These are phyloP conservation scores for Laterallus jamaicensis DNA, from an alignment of 2,113 vertebrate species.

Conservation along the genomic window DNA sequence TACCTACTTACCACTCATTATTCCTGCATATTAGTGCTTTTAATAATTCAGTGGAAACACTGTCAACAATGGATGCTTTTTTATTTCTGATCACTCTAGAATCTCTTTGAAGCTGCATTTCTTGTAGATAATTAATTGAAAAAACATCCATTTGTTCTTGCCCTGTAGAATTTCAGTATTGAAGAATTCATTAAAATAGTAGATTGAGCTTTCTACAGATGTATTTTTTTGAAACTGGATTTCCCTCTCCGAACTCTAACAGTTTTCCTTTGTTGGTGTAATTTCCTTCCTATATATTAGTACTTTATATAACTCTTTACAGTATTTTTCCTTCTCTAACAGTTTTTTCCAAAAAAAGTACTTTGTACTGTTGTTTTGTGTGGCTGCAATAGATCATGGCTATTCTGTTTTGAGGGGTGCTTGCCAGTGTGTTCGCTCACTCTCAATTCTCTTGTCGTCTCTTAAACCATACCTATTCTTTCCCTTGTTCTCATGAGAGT, in stretches of 20 bases:
- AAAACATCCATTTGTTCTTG: background rate
- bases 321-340: background rate
- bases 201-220: background rate
- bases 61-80: background rate
- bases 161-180: background rate
- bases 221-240: background rate
- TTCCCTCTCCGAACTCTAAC: background rate
- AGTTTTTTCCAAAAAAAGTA: background rate
- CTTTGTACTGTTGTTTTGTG: background rate
- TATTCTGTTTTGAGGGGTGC: background rate
- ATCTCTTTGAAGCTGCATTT: background rate
- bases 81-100: background rate
- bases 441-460: background rate
- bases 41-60: background rate
- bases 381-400: background rate
- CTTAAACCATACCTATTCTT: background rate
- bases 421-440: background rate
- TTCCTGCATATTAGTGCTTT: background rate
- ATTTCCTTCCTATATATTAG: background rate
- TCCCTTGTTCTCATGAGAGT: background rate
- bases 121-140: background rate
- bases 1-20: background rate
- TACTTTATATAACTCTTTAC: background rate
- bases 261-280: background rate
- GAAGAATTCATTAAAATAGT: background rate